These are phyloP conservation scores for Mungos mungo DNA, from an alignment of 2,113 vertebrate genomes.

Conservation along the genomic window DNA sequence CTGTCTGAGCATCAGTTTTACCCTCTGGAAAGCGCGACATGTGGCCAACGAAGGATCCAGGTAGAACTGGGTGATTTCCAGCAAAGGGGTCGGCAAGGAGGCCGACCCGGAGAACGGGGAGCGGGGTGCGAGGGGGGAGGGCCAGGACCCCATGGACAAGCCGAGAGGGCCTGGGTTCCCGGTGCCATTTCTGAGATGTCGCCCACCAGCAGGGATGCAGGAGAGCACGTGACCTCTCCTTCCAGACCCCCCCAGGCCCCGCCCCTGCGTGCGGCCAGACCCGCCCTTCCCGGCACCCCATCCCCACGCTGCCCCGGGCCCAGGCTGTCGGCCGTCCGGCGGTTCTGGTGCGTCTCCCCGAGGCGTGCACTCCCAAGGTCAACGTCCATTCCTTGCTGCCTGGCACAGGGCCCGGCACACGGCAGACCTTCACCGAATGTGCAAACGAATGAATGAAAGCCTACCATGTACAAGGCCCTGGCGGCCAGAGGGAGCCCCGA, in stretches of 20 bases:
- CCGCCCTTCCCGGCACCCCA: background rate
- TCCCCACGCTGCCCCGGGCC: background rate
- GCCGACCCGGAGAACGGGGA: background rate
- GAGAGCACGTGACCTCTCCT: background rate
- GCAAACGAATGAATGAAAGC: conserved; percentile 77
- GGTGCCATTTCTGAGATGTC: background rate
- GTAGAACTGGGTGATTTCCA: background rate
- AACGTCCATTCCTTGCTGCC: conserved; percentile 55
- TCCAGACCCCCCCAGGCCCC: rapidly evolving
- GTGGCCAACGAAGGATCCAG: background rate
- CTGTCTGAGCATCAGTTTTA: background rate
- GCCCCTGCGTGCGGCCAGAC: rapidly evolving
- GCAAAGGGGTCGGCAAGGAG: background rate
- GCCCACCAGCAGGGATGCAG: rapidly evolving
- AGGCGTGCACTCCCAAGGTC: conserved; percentile 41
- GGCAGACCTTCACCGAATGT: conserved; percentile 74
- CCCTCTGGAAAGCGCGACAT: background rate
- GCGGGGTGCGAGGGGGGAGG: rapidly evolving
- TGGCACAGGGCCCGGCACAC: conserved; percentile 76
- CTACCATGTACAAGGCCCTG: conserved; percentile 80
- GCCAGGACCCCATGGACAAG: rapidly evolving
- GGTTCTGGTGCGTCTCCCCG: background rate
- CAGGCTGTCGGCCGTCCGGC: conserved; percentile 2
- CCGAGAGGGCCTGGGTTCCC: background rate
- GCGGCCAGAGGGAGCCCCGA: conserved; percentile 64